These are phyloP conservation scores for Melopsittacus undulatus DNA, from an alignment of 2,797 vertebrate species.

Conservation along the genomic window DNA sequence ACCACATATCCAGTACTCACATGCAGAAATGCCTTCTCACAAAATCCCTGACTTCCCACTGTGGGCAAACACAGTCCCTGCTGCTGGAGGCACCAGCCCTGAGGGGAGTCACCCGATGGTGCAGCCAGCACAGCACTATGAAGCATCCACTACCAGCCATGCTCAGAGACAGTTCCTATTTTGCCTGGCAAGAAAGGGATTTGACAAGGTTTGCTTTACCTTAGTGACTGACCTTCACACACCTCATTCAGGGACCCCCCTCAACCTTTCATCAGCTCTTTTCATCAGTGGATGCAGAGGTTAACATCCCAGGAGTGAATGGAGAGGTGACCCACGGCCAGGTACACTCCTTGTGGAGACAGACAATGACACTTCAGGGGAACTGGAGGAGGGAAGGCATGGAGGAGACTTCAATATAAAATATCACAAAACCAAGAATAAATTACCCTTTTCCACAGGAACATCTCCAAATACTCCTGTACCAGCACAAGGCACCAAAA, in stretches of 20 bases:
- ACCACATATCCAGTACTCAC: accelerated
- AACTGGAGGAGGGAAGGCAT: not conserved
- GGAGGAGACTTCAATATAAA: not conserved
- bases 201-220: not conserved
- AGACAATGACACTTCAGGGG: not conserved
- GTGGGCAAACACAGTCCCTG: not conserved
- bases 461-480: not conserved
- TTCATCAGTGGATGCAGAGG: not conserved
- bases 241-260: not conserved
- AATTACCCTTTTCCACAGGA: not conserved
- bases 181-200: not conserved
- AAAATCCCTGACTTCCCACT: not conserved
- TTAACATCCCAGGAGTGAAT: not conserved
- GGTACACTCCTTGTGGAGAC: not conserved
- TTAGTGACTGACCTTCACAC: not conserved
- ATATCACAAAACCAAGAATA: not conserved
- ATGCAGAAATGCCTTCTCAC: not conserved
- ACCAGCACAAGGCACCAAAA: not conserved
- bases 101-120: accelerated
- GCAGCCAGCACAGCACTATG: not conserved
- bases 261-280: not conserved
- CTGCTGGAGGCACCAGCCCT: not conserved
- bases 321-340: not conserved
- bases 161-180: not conserved
- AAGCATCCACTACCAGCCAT: not conserved